These are phyloP conservation scores for Bos indicus DNA, from an alignment of 2,113 vertebrate species.

Conservation along the genomic window DNA sequence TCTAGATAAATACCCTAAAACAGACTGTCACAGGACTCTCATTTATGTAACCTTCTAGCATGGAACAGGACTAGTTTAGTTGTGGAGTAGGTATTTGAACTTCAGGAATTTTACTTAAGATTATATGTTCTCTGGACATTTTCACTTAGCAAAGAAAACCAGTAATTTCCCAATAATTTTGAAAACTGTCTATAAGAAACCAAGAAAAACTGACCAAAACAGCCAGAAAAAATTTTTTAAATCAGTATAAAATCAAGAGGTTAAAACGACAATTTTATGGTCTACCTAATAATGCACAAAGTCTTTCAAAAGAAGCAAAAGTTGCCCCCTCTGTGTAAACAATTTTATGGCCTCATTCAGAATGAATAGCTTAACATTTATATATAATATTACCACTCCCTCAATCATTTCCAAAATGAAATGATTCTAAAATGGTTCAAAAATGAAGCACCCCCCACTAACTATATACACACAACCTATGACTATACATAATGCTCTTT, in stretches of 20 bases:
- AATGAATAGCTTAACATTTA: background rate
- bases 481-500: background rate
- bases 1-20: background rate
- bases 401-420: background rate
- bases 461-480: background rate
- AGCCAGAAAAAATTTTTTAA: background rate
- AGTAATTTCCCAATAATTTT: background rate
- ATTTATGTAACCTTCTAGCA: background rate
- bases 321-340: background rate
- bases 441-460: background rate
- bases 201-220: background rate
- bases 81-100: background rate
- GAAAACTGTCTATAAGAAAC: background rate
- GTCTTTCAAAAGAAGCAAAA: background rate
- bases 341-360: background rate
- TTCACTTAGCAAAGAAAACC: background rate
- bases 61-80: background rate
- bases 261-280: background rate
- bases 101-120: background rate
- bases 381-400: background rate
- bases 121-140: background rate
- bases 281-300: background rate
- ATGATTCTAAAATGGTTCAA: background rate
- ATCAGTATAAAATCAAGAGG: conserved; percentile 2
- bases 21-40: background rate